These are phyloP conservation scores for Apus apus DNA, from an alignment of 2,113 vertebrate species.

Conservation along the genomic window DNA sequence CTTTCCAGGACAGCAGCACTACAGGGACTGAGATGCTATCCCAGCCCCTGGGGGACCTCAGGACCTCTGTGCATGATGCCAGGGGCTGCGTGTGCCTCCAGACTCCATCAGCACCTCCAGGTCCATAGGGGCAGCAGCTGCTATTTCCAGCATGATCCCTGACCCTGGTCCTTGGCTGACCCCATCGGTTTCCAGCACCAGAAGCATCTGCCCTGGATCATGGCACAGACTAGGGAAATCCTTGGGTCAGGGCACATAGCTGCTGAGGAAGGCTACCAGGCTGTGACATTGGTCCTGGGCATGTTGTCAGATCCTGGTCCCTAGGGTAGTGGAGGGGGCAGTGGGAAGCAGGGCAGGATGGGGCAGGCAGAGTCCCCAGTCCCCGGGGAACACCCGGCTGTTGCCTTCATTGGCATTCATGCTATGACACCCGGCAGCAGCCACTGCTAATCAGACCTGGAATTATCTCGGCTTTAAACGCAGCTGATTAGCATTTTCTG, in stretches of 20 bases:
- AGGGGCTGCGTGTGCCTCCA: not conserved
- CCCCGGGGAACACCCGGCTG: fast-evolving
- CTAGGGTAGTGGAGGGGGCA: not conserved
- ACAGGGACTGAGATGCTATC: fast-evolving
- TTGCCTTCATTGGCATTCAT: constrained; percentile 20
- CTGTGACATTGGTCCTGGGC: not conserved
- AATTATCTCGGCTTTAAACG: constrained; percentile 48
- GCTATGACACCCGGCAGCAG: not conserved
- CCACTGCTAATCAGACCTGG: constrained; percentile 53
- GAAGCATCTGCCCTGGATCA: not conserved
- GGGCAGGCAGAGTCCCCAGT: not conserved
- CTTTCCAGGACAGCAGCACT: not conserved
- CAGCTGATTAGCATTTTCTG: constrained; percentile 55
- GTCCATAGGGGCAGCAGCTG: not conserved
- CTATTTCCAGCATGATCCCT: not conserved
- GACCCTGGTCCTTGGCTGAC: not conserved
- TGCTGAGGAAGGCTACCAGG: not conserved
- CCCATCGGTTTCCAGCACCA: fast-evolving
- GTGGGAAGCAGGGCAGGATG: not conserved
- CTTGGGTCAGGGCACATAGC: not conserved
- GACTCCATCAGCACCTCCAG: not conserved
- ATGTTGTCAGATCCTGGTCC: not conserved
- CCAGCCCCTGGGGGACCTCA: not conserved
- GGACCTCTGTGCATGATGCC: fast-evolving
- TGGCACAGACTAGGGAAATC: not conserved